Evolutionary conservation across 2,888 invertebrate species (phyloP), one percentile per base, ranked within the genome.

Genomic region (Drosophila testacea): DNA sequence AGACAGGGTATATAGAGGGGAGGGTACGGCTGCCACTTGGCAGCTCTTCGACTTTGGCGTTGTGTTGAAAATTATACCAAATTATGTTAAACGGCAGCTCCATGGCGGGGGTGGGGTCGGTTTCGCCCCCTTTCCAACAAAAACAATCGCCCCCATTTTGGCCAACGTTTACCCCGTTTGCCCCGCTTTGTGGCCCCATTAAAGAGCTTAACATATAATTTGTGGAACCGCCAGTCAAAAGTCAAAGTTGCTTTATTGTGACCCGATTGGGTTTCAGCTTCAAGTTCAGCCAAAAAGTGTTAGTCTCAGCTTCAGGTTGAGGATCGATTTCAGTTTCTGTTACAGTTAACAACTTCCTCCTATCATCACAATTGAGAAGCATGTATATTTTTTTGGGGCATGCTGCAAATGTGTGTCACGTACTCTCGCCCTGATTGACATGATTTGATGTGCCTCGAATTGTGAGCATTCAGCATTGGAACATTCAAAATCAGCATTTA

Each of bases 21-120:
- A 11, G n/a, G 46, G 7, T 16, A 51, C 41, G 27, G 56, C 69
- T 68, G 77, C 79, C 75, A 79, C 82, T 79, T 79, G 79, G 75
- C 75, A 78, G 74, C 70, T 78, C 67, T 52, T 62, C 65, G 65
- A 62, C 63, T 57, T 64, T 48, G 74, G 79, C 84, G 73, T 84
- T 89, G 80, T 82, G 85, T 85, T 85, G 85, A 83, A 91, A 91
- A 92, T 92, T 91, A 92, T 89, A 86, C 86, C 87, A 91, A 91
- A 92, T 92, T 92, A 92, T 89, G 84, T 90, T 92, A 92, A 92
- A 91, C 91, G 91, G 91, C 87, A 91, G 69, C 75, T 59, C 63
- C 39, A 30, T 6, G 80, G 68, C 86, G 71, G 68, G 68, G 82
- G 79, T 71, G 79, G 71, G 63, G 72, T 28, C 42, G 55, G 55